Conservation (phyloP, 2,888 invertebrate species). For the Lepeophtheirus nordmannii region DNA sequence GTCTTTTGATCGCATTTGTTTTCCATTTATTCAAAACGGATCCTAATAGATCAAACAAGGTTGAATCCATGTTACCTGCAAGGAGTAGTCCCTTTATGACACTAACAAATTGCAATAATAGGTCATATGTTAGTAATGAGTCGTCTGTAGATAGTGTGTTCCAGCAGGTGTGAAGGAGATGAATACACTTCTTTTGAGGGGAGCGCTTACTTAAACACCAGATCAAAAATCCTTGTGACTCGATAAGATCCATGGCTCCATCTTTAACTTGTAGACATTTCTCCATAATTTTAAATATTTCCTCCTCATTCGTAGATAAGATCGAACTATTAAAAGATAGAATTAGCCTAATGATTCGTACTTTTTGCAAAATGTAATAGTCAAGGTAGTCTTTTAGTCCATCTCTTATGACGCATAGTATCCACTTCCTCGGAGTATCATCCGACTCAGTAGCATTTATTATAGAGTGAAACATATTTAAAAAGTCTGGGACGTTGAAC, state of each 20-base stretch:
- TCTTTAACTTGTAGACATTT: not conserved
- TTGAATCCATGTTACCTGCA: not conserved
- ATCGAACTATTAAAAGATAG: conserved; percentile 4
- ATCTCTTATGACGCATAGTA: conserved; percentile 6
- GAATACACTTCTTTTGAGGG: not conserved
- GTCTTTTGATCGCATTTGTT: not conserved
- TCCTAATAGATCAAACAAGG: not conserved
- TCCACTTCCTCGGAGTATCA: conserved; percentile 10
- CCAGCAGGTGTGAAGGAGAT: not conserved
- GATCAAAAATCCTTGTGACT: not conserved
- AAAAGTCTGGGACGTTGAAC: conserved; percentile 20
- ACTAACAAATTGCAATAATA: not conserved
- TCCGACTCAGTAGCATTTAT: not conserved
- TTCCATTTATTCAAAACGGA: not conserved
- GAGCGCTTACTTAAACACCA: not conserved
- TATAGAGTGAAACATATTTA: conserved; percentile 16
- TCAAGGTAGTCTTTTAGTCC: conserved; percentile 15
- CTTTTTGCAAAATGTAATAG: not conserved
- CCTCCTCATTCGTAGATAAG: not conserved
- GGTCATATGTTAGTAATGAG: too few species aligned
- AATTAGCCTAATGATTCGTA: not conserved
- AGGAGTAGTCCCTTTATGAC: not conserved
- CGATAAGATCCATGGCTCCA: not conserved
- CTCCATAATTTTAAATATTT: not conserved
- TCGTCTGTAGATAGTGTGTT: not conserved